These are phyloP conservation scores for Zelostemma sp. DNA, from an alignment of 1,140 invertebrate genomes.

Conservation along the genomic window DNA sequence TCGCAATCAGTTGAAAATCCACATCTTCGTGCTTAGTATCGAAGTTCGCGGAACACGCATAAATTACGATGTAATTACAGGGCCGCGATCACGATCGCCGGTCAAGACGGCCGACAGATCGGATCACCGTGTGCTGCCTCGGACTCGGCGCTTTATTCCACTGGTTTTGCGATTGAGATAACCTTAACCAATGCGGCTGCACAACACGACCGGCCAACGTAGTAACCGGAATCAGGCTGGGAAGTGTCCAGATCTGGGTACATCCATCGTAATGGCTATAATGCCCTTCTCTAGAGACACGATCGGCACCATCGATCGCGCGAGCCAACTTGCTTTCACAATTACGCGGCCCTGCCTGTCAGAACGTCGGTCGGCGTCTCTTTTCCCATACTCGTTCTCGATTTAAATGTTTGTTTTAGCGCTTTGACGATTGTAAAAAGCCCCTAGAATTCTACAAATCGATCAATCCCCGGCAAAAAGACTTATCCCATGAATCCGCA, in stretches of 20 bases:
- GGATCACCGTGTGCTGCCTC: slow-evolving; percentile 52
- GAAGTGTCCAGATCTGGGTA: slow-evolving; percentile 30
- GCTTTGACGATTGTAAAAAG: too few species aligned
- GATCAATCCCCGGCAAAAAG: too few species aligned
- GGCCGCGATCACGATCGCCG: slow-evolving; percentile 61
- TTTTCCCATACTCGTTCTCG: slow-evolving; percentile 14
- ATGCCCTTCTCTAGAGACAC: slow-evolving; percentile 14
- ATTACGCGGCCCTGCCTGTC: slow-evolving; percentile 6
- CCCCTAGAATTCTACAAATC: too few species aligned
- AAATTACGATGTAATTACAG: slow-evolving; percentile 69
- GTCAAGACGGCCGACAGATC: slow-evolving; percentile 55
- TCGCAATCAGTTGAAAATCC: slow-evolving; percentile 46
- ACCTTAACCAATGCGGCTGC: slow-evolving; percentile 29
- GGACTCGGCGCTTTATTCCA: slow-evolving; percentile 16
- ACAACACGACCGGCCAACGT: slow-evolving; percentile 27
- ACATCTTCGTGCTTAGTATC: slow-evolving; percentile 37
- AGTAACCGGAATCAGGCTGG: slow-evolving; percentile 42
- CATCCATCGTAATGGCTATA: slow-evolving; percentile 19
- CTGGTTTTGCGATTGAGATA: slow-evolving; percentile 35
- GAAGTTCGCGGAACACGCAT: slow-evolving; percentile 39
- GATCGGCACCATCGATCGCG: slow-evolving; percentile 9
- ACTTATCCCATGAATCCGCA: too few species aligned
- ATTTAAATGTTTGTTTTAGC: slow-evolving; percentile 7
- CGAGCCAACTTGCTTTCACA: neutral
- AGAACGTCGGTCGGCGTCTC: neutral